A percentile compares a stretch with the other conserved stretches of the same genome.
Evolutionary conservation across 2,797 vertebrate genomes (phyloP).

Genomic region (Periophthalmus magnuspinnatus): DNA sequence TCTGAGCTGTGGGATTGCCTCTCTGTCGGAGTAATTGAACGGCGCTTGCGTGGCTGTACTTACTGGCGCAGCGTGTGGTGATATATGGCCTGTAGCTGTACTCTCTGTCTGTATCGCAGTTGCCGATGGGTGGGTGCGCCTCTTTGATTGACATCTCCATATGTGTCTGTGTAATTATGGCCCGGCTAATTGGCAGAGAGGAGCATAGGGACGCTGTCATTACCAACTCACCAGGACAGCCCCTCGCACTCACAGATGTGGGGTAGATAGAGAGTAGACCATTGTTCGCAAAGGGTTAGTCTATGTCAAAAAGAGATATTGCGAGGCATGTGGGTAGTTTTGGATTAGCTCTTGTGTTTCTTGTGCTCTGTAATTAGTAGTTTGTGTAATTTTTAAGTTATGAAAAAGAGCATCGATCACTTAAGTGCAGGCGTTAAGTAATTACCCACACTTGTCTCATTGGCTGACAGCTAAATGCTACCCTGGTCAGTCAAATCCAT

Average conservation of each 20-base stretch:
- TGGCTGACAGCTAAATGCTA: slow-evolving; percentile 27
- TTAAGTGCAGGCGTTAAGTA: slow-evolving; percentile 11
- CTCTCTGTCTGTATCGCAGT: slow-evolving; percentile 32
- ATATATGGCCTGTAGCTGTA: slow-evolving; percentile 13
- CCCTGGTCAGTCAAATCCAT: slow-evolving; percentile 1
- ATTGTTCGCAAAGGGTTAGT: slow-evolving; percentile 39
- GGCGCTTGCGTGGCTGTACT: slow-evolving; percentile 42
- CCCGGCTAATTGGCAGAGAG: slow-evolving; percentile 79
- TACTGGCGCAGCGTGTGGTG: slow-evolving; percentile 57
- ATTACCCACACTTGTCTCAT: slow-evolving; percentile 24
- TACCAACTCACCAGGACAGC: slow-evolving; percentile 75
- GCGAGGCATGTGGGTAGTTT: slow-evolving; percentile 20
- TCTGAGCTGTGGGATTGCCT: slow-evolving; percentile 43
- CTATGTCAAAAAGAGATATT: slow-evolving; percentile 10
- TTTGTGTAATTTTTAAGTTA: neutral
- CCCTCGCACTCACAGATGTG: slow-evolving; percentile 64
- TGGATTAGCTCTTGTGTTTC: slow-evolving; percentile 19
- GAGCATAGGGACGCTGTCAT: slow-evolving; percentile 80
- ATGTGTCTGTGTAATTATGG: slow-evolving; percentile 81
- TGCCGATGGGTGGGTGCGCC: slow-evolving; percentile 69
- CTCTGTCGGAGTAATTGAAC: slow-evolving; percentile 53
- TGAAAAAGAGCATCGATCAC: slow-evolving; percentile 34
- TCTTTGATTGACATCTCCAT: slow-evolving; percentile 79
- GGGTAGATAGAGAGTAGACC: slow-evolving; percentile 44
- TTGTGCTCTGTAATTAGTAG: slow-evolving; percentile 6